Percentiles rank a stretch among this genome's conserved stretches.
phyloP scores from a whole-genome alignment of 2,888 invertebrate genomes.

The Protonemura montana region DNA sequence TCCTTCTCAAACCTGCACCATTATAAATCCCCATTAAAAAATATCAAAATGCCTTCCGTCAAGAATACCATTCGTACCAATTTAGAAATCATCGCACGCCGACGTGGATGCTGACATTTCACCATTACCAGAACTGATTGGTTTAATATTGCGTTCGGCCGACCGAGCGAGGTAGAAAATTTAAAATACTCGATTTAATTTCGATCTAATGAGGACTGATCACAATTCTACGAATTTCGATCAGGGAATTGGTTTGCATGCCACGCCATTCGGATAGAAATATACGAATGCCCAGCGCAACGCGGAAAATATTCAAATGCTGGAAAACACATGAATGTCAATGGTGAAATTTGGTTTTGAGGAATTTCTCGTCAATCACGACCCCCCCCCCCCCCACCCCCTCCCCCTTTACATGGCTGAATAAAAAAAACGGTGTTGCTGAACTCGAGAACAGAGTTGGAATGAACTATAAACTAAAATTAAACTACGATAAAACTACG shows the following conservation, averaged over 20 bases:
- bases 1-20: conserved; percentile 41
- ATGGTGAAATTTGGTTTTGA: neutral
- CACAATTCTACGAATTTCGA: neutral
- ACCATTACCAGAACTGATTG: conserved; percentile 44
- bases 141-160: conserved; percentile 45
- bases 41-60: conserved; percentile 31
- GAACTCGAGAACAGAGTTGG: too few relatives aligned
- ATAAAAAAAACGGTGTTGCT: too few relatives aligned
- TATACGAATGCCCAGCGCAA: too few relatives aligned
- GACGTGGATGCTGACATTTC: conserved; percentile 17
- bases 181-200: conserved; percentile 3
- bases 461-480: too few relatives aligned
- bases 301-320: neutral
- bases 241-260: neutral
- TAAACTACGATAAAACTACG: too few relatives aligned
- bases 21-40: conserved; percentile 47
- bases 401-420: neutral
- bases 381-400: neutral
- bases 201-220: neutral
- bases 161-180: neutral
- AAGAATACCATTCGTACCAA: conserved; percentile 43
- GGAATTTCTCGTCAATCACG: neutral
- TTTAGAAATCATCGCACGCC: conserved; percentile 47
- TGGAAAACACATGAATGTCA: neutral
- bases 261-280: neutral